phyloP scores from a whole-genome alignment of 1,140 invertebrate species.

The Cepaea nemoralis region DNA sequence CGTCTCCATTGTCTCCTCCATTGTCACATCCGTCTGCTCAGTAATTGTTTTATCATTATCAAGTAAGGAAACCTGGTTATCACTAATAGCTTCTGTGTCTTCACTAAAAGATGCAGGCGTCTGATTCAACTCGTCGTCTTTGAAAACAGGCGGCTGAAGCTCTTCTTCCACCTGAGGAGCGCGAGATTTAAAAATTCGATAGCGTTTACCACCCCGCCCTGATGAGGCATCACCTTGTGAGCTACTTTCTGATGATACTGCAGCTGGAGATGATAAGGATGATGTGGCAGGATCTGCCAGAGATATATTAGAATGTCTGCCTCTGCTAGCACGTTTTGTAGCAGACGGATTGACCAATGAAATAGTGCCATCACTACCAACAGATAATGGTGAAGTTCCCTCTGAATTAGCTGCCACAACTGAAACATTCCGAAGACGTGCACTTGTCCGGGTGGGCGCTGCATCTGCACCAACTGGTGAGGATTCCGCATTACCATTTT shows the following conservation, averaged over 20 bases:
- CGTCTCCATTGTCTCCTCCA: neutral
- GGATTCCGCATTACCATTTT: neutral
- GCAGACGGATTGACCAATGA: neutral
- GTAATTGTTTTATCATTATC: neutral
- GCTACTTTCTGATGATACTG: neutral
- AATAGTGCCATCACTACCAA: neutral
- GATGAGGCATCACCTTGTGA: conserved; percentile 21
- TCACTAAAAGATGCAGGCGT: neutral
- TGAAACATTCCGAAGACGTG: conserved; percentile 7
- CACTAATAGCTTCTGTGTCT: neutral
- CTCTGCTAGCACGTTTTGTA: conserved; percentile 6
- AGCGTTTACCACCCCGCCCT: conserved; percentile 31
- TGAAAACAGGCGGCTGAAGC: conserved; percentile 33
- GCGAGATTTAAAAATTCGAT: conserved; percentile 51
- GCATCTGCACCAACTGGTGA: neutral
- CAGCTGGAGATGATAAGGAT: neutral
- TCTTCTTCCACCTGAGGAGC: conserved; percentile 39
- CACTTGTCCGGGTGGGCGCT: neutral
- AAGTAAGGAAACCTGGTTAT: neutral
- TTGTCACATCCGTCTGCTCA: neutral
- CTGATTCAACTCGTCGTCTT: conserved; percentile 39
- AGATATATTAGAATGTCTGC: neutral
- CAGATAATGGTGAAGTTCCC: neutral
- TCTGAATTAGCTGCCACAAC: conserved; percentile 18
- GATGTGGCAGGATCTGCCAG: neutral